Evolutionary conservation across 2,888 invertebrate species (phyloP).

Genomic region (Tinea trinotella): DNA sequence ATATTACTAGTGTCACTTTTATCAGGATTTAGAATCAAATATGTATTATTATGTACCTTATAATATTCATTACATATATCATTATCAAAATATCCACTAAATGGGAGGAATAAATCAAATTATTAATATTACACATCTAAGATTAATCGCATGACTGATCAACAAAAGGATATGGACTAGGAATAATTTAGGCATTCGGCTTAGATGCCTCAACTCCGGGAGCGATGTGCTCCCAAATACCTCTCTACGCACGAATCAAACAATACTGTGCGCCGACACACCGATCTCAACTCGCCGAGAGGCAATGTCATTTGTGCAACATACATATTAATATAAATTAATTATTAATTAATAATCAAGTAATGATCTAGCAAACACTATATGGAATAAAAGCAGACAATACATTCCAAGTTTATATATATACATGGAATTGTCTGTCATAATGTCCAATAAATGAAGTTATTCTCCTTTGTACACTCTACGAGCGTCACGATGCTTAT

Average conservation of each 20-base stretch:
- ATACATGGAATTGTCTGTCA: constrained; percentile 67
- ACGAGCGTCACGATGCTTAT: constrained; percentile 67
- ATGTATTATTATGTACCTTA: constrained; percentile 74
- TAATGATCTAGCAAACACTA: constrained; percentile 70
- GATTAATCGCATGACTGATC: constrained; percentile 73
- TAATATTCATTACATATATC: constrained; percentile 74
- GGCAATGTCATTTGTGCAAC: constrained; percentile 63
- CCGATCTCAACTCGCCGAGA: constrained; percentile 44
- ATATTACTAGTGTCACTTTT: constrained; percentile 73
- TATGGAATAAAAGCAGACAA: constrained; percentile 69
- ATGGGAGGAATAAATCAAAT: constrained; percentile 74
- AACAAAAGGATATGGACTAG: constrained; percentile 74
- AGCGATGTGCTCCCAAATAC: constrained; percentile 37
- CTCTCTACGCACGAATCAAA: constrained; percentile 46
- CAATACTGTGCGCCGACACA: constrained; percentile 62
- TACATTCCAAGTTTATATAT: constrained; percentile 62
- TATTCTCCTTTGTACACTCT: constrained; percentile 62
- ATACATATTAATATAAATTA: constrained; percentile 55
- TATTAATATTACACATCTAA: constrained; percentile 68
- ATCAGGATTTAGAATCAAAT: constrained; percentile 74
- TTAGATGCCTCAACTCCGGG: constrained; percentile 47
- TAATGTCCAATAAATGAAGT: constrained; percentile 68
- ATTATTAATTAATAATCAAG: too few species aligned
- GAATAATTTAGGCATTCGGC: constrained; percentile 70
- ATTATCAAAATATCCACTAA: constrained; percentile 74